Percentiles rank a stretch among this genome's conserved stretches.
These are phyloP conservation scores for Saguinus imperator DNA, from an alignment of 2,113 vertebrate genomes.

Conservation along the genomic window DNA sequence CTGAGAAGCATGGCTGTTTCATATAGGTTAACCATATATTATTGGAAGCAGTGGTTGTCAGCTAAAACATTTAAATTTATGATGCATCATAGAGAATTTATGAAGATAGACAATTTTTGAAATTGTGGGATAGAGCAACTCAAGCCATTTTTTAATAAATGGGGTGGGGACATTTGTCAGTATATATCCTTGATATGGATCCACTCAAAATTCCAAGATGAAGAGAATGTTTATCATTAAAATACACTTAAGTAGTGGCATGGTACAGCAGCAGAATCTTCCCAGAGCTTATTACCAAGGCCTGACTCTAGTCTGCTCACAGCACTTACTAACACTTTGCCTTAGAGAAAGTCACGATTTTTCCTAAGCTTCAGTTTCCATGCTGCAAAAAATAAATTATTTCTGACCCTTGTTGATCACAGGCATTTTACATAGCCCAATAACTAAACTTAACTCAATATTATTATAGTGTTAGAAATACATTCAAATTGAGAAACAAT, in stretches of 20 bases:
- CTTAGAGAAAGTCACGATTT: background rate
- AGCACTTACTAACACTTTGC: background rate
- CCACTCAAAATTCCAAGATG: background rate
- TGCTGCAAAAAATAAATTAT: background rate
- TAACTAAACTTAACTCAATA: background rate
- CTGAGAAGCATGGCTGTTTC: background rate
- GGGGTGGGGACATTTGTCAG: background rate
- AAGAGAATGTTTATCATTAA: background rate
- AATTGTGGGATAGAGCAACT: background rate
- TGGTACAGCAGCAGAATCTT: background rate
- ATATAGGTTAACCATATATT: background rate
- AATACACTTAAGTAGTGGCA: background rate
- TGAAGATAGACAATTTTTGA: slow-evolving; percentile 38
- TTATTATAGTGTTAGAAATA: background rate
- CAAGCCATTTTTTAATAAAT: background rate
- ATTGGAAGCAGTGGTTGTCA: background rate
- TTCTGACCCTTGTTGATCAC: background rate
- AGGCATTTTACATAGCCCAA: background rate
- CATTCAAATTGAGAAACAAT: background rate
- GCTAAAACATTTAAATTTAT: slow-evolving; percentile 39
- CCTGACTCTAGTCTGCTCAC: background rate
- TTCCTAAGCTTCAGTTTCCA: background rate
- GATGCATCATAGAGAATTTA: slow-evolving; percentile 16
- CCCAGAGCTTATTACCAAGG: background rate
- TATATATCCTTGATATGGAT: background rate